Evolutionary conservation across 2,113 vertebrate genomes (phyloP).

Genomic region (Datnioides undecimradiatus): DNA sequence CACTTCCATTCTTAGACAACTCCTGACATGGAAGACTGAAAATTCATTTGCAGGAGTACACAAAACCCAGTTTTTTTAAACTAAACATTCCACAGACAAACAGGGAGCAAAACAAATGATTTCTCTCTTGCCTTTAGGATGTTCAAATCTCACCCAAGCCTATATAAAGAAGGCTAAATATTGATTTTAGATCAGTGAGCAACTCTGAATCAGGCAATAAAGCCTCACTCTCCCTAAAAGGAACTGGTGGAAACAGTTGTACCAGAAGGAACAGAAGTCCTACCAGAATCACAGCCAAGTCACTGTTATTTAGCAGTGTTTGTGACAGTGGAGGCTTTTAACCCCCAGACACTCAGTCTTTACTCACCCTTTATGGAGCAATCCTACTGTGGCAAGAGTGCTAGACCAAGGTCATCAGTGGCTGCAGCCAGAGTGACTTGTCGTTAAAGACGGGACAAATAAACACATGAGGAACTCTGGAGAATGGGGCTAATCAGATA

Average conservation of each 20-base stretch:
- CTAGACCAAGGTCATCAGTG: conserved; percentile 80
- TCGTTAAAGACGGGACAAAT: conserved; percentile 77
- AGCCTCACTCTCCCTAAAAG: conserved; percentile 34
- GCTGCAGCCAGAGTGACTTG: conserved; percentile 70
- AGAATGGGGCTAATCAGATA: conserved; percentile 75
- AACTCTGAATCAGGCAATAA: conserved; percentile 52
- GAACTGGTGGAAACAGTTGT: conserved; percentile 37
- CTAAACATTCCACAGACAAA: neutral
- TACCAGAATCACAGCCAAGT: conserved; percentile 67
- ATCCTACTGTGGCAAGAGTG: conserved; percentile 70
- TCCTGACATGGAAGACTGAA: neutral
- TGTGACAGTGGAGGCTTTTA: conserved; percentile 74
- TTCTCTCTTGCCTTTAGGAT: conserved; percentile 9
- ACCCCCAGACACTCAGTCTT: conserved; percentile 68
- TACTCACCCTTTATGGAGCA: conserved; percentile 79
- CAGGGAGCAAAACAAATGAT: conserved; percentile 13
- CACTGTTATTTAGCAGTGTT: conserved; percentile 80
- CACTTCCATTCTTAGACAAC: too few species aligned
- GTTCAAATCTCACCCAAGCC: conserved; percentile 23
- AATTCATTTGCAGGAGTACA: neutral
- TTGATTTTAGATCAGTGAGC: conserved; percentile 53
- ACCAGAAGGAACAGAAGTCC: conserved; percentile 48
- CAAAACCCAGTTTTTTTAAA: neutral
- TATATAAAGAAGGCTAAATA: conserved; percentile 40
- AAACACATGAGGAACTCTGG: conserved; percentile 73